Evolutionary conservation across 2,888 invertebrate species (phyloP).

Genomic region (Catotricha subobsoleta): DNA sequence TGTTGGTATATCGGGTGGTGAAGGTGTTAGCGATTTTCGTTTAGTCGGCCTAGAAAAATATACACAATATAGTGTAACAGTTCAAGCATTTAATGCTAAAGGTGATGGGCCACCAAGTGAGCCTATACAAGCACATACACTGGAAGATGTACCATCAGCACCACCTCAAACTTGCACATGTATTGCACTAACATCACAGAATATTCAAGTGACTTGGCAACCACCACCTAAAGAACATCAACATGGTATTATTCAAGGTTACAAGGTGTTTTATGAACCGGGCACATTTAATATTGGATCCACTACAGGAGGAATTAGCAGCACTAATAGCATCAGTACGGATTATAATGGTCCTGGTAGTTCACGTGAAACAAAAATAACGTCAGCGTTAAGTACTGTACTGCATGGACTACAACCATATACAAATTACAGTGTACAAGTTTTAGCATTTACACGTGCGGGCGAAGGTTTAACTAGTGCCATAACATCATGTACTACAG

Average conservation of each 20-base stretch:
- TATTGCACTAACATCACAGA: conserved; percentile 47
- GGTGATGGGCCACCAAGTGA: conserved; percentile 60
- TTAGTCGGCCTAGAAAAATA: conserved; percentile 52
- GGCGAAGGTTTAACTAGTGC: conserved; percentile 40
- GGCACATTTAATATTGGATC: conserved; percentile 17
- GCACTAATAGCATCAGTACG: background rate
- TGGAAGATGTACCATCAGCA: conserved; percentile 43
- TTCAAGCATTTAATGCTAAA: conserved; percentile 62
- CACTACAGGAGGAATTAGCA: conserved; percentile 16
- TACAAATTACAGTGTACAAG: conserved; percentile 46
- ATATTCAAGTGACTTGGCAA: conserved; percentile 52
- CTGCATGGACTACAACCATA: conserved; percentile 38
- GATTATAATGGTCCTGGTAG: background rate
- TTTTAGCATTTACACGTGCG: conserved; percentile 41
- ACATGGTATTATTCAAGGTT: conserved; percentile 54
- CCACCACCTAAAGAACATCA: conserved; percentile 43
- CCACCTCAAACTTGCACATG: conserved; percentile 48
- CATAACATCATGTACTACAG: conserved; percentile 37
- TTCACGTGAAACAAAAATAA: conserved; percentile 33
- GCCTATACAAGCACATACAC: conserved; percentile 32
- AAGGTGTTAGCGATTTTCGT: conserved; percentile 31
- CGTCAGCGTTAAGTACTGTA: conserved; percentile 35
- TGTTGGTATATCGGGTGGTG: conserved; percentile 28
- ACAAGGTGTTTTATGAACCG: conserved; percentile 52
- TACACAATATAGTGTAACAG: conserved; percentile 60